phyloP scores from a whole-genome alignment of 2,113 vertebrate genomes.

The Barbus barbus region DNA sequence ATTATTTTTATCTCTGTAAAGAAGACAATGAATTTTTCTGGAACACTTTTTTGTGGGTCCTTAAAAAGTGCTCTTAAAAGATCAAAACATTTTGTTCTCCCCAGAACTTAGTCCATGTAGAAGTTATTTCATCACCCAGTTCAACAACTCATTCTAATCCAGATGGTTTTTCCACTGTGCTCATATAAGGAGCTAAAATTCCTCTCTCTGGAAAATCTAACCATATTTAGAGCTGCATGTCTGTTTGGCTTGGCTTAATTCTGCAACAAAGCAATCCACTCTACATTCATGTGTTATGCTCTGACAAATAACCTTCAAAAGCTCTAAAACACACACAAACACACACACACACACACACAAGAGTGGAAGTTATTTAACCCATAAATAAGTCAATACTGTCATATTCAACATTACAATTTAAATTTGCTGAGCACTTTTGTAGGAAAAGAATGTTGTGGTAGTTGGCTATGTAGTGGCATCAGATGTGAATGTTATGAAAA shows the following conservation, averaged over 20 bases:
- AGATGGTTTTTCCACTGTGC: constrained; percentile 53
- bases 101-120: background rate
- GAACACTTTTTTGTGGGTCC: too few species aligned
- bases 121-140: constrained; percentile 16
- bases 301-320: constrained; percentile 1
- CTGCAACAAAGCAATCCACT: constrained; percentile 61
- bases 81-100: background rate
- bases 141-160: background rate
- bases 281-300: constrained; percentile 43
- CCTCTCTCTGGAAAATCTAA: constrained; percentile 73
- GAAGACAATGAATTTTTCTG: too few species aligned
- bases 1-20: too few species aligned
- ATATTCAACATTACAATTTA: background rate
- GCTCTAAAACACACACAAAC: background rate
- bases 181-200: constrained; percentile 79
- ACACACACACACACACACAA: too few species aligned
- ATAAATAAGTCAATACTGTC: background rate
- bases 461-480: background rate
- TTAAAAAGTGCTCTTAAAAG: background rate
- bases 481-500: background rate
- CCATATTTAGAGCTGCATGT: constrained; percentile 79
- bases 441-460: background rate
- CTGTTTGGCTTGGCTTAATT: constrained; percentile 69
- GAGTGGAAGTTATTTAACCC: background rate
- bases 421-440: background rate